These are phyloP conservation scores for Lasioglossum villosulum DNA, from an alignment of 2,888 invertebrate genomes.

Conservation along the genomic window DNA sequence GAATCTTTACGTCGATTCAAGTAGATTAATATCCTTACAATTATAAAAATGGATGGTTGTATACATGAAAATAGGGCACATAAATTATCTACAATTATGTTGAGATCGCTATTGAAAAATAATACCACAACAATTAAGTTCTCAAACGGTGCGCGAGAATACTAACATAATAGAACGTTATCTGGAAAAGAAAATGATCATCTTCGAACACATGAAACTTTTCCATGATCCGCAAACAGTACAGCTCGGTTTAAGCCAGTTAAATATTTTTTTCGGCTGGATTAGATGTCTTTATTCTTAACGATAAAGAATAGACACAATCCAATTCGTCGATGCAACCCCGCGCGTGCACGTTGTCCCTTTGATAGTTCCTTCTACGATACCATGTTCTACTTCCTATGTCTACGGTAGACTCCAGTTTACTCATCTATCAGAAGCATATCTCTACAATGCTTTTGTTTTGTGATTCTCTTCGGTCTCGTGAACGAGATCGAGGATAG, in stretches of 20 bases:
- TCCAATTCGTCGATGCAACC: conserved; percentile 79
- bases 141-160: not conserved
- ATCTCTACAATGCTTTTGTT: conserved; percentile 79
- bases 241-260: conserved; percentile 54
- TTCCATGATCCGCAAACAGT: conserved; percentile 63
- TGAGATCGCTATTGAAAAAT: not conserved
- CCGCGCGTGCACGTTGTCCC: conserved; percentile 57
- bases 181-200: not conserved
- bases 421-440: conserved; percentile 69
- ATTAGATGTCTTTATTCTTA: conserved; percentile 88
- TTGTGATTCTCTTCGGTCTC: conserved; percentile 81
- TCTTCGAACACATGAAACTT: conserved; percentile 31
- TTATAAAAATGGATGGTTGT: not conserved
- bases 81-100: not conserved
- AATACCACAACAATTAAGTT: not conserved
- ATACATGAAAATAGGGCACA: not conserved
- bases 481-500: conserved; percentile 81
- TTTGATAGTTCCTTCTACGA: conserved; percentile 57
- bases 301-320: conserved; percentile 89
- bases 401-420: conserved; percentile 46
- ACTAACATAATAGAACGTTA: conserved; percentile 15
- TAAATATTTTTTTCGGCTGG: conserved; percentile 68
- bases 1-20: conserved; percentile 20
- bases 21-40: conserved; percentile 11
- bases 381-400: conserved; percentile 62